A percentile compares a stretch with the other conserved stretches of the same genome.
These are phyloP conservation scores for Caenorhabditis wallacei DNA, from an alignment of 2,888 invertebrate species.

Conservation along the genomic window DNA sequence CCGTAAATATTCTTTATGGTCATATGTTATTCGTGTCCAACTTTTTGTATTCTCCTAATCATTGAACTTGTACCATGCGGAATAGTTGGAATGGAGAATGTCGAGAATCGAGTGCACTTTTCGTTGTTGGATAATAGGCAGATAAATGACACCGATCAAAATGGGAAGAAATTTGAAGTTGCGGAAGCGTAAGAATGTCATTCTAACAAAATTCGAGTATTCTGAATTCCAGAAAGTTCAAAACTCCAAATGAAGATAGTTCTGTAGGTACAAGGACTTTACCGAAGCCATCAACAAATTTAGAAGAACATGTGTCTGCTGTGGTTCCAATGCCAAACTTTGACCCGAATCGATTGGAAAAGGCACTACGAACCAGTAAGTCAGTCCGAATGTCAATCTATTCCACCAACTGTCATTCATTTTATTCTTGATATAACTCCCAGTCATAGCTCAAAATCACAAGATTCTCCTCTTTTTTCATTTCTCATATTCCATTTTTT, in stretches of 20 bases:
- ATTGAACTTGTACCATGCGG: constrained; percentile 35
- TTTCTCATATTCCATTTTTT: constrained; percentile 16
- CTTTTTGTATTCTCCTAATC: constrained; percentile 42
- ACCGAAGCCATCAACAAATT: neutral
- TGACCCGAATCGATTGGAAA: constrained; percentile 56
- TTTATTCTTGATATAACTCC: constrained; percentile 10
- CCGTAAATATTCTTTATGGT: constrained; percentile 53
- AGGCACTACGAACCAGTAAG: constrained; percentile 64
- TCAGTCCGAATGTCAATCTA: constrained; percentile 9
- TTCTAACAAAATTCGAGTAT: neutral
- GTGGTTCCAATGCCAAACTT: constrained; percentile 49
- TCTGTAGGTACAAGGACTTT: constrained; percentile 18
- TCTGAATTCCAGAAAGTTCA: constrained; percentile 33
- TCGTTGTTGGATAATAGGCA: constrained; percentile 27
- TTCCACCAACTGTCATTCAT: constrained; percentile 5
- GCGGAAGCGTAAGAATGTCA: constrained; percentile 27
- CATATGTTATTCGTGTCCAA: constrained; percentile 50
- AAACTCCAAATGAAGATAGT: constrained; percentile 8
- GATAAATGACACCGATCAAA: constrained; percentile 8
- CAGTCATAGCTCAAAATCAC: constrained; percentile 16
- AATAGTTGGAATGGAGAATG: constrained; percentile 13
- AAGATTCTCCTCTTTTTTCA: constrained; percentile 10
- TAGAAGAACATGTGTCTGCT: constrained; percentile 41
- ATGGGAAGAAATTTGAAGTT: constrained; percentile 17
- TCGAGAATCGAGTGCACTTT: constrained; percentile 12